Base-by-base conservation (phyloP, 2,113 vertebrate genomes). In the Lophius piscatorius region DNA sequence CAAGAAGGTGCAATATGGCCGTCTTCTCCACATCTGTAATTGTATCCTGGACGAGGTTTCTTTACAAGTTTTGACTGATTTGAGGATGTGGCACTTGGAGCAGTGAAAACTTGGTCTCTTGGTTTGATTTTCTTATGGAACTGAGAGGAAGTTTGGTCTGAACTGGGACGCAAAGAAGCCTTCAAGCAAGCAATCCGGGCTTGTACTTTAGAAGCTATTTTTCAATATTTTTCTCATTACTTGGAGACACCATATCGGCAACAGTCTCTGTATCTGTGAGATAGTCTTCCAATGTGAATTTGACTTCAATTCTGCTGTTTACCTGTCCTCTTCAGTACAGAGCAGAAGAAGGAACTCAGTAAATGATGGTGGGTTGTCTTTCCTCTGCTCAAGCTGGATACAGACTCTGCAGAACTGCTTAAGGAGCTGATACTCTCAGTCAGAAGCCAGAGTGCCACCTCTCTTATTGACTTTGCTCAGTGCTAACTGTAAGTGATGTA, bases 1-100 rank as follows among this genome's bases (percentile, higher is more conserved):
- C 33, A 38, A 4, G 41, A n/a, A 12, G 57, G 44, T 4, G 16
- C 40, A 6, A 60, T 47, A 16, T 60, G 57, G 21, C 57, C 20
- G 4, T 47, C 44, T n/a, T 47, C 42, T 3, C 57, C 57, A 20
- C 57, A 60, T 5, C 20, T 34, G 12, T 35, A 60, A 16, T 44
- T 47, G 7, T 47, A 60, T 2, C 42, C 10, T 14, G 57, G 56
- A 17, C 38, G 52, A 8, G n/a, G 26, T 16, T 21, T 49, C 17
- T 34, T 49, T 11, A 5, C 1, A 9, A 34, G 21, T 22, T 35
- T 38, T n/a, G 33, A 5, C 2, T 52, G 20, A 22, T 4, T 6
- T n/a, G 21, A 1, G 7, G 20, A 2, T 0, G 9, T 6, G 0
- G 49, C 4, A 3, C 3, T 33, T 33, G 0, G 9, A 11, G 11